Evolutionary conservation across 2,888 invertebrate genomes (phyloP), one percentile per base, ranked within the genome.

Genomic region (Cecidostiba fungosa): DNA sequence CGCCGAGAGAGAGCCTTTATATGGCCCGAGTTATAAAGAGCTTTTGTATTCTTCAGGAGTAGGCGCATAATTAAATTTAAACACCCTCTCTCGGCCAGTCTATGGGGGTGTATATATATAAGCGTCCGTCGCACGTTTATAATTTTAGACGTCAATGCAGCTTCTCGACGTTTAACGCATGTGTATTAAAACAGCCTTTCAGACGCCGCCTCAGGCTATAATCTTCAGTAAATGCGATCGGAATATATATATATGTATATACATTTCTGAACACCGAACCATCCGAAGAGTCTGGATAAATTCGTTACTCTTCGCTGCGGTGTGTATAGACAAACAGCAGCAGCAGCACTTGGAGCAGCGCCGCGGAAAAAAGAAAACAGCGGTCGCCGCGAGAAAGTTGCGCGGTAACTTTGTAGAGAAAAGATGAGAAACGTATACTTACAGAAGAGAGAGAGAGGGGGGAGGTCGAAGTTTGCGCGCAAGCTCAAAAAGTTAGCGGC

Each of bases 11-110:
- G 85, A 86, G 85, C 87, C 86, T 88, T 88, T 87, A 87, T 87
- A 87, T 84, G 82, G 84, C 62, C 84, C 14, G 59, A 76, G 85
- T 84, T 88, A 87, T 88, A 90, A 89, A 90, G 89, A 87, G 88
- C 88, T 88, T 88, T 88, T 87, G 88, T 89, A 88, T 85, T 85
- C 85, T 87, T 84, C 82, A 74, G 87, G 70, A 86, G 10, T 39
- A 10, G 83, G 85, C 83, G 82, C 87, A 86, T 88, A 88, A 89
- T 89, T 88, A 89, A 89, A 88, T 88, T 88, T 88, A 78, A 88
- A 87, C 88, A 79, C 87, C 85, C 69, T 19, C 69, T 73, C 82
- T 81, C 84, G 78, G 54, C 23, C n/a, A 59, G 54, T 59, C 19
- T 23, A 8, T 59, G 73, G 8, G 29, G 50, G 70, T 29, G 50